Base-by-base conservation (phyloP, 2,113 vertebrate species). In the Crotophaga sulcirostris region DNA sequence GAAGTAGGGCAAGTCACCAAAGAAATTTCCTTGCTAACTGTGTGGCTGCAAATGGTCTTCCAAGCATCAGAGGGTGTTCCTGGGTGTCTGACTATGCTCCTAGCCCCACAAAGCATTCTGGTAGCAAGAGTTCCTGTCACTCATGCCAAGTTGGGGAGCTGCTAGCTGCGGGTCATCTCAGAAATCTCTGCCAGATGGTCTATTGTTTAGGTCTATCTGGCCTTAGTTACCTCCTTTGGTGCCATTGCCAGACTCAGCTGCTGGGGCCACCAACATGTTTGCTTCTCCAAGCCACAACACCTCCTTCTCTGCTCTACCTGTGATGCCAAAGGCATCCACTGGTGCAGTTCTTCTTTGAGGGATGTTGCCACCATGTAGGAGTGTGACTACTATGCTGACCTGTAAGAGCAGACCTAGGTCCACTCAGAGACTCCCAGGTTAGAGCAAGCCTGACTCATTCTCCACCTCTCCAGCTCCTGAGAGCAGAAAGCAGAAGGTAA, bases 361-460 rank as follows among this genome's bases (percentile, higher is more conserved):
- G 16, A 42, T 15, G 44, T 23, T 9, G 5, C 1, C 1, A 4
- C 15, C 17, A 1, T 4, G 5, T 49, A 34, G 12, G 29, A 63
- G 7, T 23, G 18, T n/a, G n/a, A n/a, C n/a, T n/a, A n/a, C n/a
- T n/a, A n/a, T n/a, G n/a, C 34, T n/a, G 34, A 9, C 7, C 42
- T 66, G 15, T 13, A 76, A 59, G 44, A 21, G 45, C 26, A 59
- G 4, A 59, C 18, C 12, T 42, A n/a, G 1, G 5, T 29, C 16
- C 9, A 21, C 8, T 29, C 56, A 10, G 13, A 59, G 13, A 4
- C 13, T 20, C 11, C 26, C 36, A 63, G 2, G 18, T 13, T 64
- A 59, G 4, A 80, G 5, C n/a, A n/a, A n/a, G n/a, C n/a, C n/a
- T n/a, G n/a, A n/a, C n/a, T n/a, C n/a, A n/a, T n/a, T n/a, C n/a